Base-by-base conservation (phyloP, 2,888 invertebrate species). In the Cryptus viduatorius region DNA sequence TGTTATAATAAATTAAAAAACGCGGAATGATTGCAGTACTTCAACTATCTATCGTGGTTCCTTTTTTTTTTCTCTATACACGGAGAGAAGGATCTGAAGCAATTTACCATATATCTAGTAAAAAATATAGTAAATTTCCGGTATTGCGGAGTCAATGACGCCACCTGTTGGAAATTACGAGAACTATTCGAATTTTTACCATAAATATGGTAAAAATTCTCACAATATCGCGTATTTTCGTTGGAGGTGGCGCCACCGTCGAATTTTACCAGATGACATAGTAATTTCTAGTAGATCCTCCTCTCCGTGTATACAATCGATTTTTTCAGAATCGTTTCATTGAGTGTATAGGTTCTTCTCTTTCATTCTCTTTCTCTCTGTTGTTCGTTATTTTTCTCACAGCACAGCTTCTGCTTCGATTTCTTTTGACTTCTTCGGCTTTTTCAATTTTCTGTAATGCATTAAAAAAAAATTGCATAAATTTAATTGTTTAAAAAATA, bases 351-450 rank as follows among this genome's bases (percentile, higher is more conserved):
- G 56, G 10, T 64, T 79, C 46, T 80, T 53, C 31, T 75, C 69
- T 37, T 1, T 61, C 61, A 2, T 68, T 68, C 72, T 53, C 16
- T 64, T 56, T 72, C 5, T 31, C 61, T 61, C 31, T 3, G 16
- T n/a, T 7, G 77, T 82, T 72, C 68, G 44, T 65, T 85, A 78
- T 86, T 86, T 69, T 46, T 44, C 82, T 90, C 82, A 92, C 44
- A 92, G 86, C 19, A 89, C 80, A 46, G 86, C 89, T 83, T 92
- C 92, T 7, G 88, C 89, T 84, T 91, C 91, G 4, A 86, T 56
- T 19, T 89, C 88, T 64, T 86, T 88, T 10, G n/a, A 24, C 37
- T 86, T 89, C 69, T 87, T 85, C 46, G 53, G 72, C 53, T 75
- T 84, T 37, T 81, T 84, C 12, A 19, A 24, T 80, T 86, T 88